These are phyloP conservation scores for Agonopterix arenella DNA, from an alignment of 2,888 invertebrate genomes.

Conservation along the genomic window DNA sequence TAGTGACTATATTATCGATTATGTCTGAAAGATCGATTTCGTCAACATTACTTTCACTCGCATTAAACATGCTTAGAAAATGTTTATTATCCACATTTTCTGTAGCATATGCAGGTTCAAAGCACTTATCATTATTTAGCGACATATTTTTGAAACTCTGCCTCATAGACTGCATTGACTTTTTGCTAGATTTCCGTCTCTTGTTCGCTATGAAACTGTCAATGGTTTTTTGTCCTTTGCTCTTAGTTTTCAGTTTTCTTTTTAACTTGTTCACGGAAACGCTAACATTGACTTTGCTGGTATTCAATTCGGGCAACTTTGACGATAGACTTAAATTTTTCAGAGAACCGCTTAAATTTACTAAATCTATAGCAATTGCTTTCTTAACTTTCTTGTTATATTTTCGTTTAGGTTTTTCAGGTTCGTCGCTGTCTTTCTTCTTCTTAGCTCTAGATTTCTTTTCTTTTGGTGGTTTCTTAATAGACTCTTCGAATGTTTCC, in stretches of 20 bases:
- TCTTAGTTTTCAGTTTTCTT: constrained; percentile 50
- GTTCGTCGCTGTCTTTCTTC: constrained; percentile 35
- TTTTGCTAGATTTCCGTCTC: constrained; percentile 35
- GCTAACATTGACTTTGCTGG: constrained; percentile 49
- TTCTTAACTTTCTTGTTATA: constrained; percentile 48
- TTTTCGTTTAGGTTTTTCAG: constrained; percentile 53
- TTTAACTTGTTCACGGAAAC: constrained; percentile 56
- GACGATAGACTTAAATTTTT: constrained; percentile 28
- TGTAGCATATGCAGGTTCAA: constrained; percentile 1
- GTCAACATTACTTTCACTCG: constrained; percentile 26
- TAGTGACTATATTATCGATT: constrained; percentile 52
- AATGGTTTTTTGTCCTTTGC: constrained; percentile 50
- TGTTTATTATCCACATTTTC: constrained; percentile 24
- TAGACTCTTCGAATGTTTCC: constrained; percentile 70
- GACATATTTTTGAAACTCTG: constrained; percentile 42
- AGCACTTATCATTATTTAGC: constrained; percentile 16
- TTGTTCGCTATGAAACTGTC: constrained; percentile 56
- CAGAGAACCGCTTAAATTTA: constrained; percentile 35
- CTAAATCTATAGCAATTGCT: constrained; percentile 23
- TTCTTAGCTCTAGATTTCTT: constrained; percentile 41
- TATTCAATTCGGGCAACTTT: constrained; percentile 26
- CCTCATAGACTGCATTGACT: constrained; percentile 26
- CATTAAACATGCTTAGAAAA: constrained; percentile 40
- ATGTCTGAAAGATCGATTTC: constrained; percentile 55
- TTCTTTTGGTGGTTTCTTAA: constrained; percentile 72